Evolutionary conservation across 2,888 invertebrate genomes (phyloP).

Genomic region (Mellilla xanthometata): DNA sequence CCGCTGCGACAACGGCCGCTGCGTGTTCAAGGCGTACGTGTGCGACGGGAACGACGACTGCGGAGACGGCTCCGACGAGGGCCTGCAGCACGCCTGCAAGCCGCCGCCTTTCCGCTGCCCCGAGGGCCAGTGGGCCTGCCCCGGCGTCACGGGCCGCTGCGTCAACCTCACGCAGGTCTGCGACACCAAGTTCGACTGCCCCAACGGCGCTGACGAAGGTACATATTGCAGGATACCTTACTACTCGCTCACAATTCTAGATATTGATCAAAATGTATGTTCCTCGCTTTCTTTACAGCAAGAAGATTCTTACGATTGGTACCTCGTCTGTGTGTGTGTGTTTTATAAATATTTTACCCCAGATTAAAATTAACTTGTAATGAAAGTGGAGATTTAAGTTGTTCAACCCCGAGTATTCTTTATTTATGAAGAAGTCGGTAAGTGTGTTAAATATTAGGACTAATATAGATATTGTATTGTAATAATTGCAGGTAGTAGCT

Average conservation of each 20-base stretch:
- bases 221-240: no score
- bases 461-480: background rate
- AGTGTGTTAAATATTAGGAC: no score
- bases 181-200: constrained; percentile 94
- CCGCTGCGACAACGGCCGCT: constrained; percentile 92
- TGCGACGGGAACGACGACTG: constrained; percentile 98
- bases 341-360: no score
- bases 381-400: no score
- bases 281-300: no score
- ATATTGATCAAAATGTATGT: no score
- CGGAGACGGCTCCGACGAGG: constrained; percentile 95
- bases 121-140: constrained; percentile 92
- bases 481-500: constrained; percentile 82
- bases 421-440: no score
- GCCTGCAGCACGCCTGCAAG: constrained; percentile 89
- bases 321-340: no score
- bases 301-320: no score
- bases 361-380: no score
- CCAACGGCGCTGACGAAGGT: constrained; percentile 97
- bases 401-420: no score
- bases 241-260: no score
- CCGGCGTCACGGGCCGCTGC: constrained; percentile 90
- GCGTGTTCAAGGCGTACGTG: constrained; percentile 96
- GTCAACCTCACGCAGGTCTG: constrained; percentile 95
- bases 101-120: constrained; percentile 91